Conservation (phyloP, 2,888 invertebrate species). For the Desoria tigrina region DNA sequence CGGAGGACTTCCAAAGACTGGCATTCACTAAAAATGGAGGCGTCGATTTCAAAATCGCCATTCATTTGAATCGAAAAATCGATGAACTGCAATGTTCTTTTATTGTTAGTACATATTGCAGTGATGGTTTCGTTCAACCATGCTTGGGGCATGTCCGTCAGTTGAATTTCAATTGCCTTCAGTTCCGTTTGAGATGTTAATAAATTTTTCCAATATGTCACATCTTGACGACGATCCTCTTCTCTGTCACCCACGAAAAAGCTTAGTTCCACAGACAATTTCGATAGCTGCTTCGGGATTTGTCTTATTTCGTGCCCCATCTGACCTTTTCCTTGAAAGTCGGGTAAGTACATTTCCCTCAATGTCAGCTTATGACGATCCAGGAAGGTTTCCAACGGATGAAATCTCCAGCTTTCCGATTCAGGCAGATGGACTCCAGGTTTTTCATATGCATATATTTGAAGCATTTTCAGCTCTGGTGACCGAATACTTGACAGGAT, state of each 20-base stretch:
- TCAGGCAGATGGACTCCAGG: slow-evolving; percentile 23
- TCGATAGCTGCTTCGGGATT: slow-evolving; percentile 22
- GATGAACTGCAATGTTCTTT: slow-evolving; percentile 19
- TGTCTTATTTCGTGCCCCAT: neutral
- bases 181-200: slow-evolving; percentile 24
- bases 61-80: neutral
- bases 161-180: slow-evolving; percentile 12
- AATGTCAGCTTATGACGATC: slow-evolving; percentile 22
- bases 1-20: slow-evolving; percentile 28
- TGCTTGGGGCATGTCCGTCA: slow-evolving; percentile 16
- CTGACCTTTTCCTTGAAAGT: slow-evolving; percentile 34
- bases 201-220: slow-evolving; percentile 23
- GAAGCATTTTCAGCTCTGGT: neutral
- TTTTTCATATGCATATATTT: slow-evolving; percentile 31
- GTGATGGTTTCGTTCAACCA: slow-evolving; percentile 19
- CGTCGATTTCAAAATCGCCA: neutral
- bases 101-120: slow-evolving; percentile 5
- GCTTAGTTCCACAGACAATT: slow-evolving; percentile 14
- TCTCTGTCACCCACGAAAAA: slow-evolving; percentile 31
- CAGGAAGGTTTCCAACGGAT: slow-evolving; percentile 32
- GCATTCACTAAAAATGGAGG: slow-evolving; percentile 17
- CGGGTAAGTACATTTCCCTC: slow-evolving; percentile 31
- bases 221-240: slow-evolving; percentile 18
- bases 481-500: slow-evolving; percentile 21
- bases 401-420: slow-evolving; percentile 32